Base-by-base conservation (phyloP, 1,140 invertebrate species). In the Macrosteles quadrilineatus region DNA sequence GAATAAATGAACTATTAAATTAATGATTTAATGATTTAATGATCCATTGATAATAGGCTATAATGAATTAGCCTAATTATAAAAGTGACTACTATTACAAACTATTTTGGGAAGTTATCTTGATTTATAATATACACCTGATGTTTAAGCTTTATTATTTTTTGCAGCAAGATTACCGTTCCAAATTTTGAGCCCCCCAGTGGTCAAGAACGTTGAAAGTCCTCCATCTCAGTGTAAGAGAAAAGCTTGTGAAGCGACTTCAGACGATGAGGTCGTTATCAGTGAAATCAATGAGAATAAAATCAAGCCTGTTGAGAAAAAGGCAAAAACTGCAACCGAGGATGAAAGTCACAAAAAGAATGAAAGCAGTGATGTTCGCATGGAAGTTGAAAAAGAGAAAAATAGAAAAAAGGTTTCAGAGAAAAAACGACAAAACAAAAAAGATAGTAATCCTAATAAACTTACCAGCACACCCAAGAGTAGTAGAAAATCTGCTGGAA, bases 151-250 rank as follows among this genome's bases (percentile, higher is more conserved):
- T 36, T 36, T 36, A 6, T 36, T 36, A 36, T 36, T 14, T 59
- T 59, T 59, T 59, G 21, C 55, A 59, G 55, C 55, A 4, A 59
- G 55, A 59, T 30, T 59, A 59, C 55, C 55, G 12, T 59, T 59
- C 23, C 55, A 59, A 59, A 25, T 59, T 21, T 30, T 59, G 9
- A 59, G 55, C 27, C 55, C 55, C 11, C 14, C 14, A 6, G 55
- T 59, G 2, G 23, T 21, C 4, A 59, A 59, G 3, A 14, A 14
- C 11, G 55, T 59, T 14, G 55, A 14, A 29, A 14, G 12, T 23
- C 12, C 55, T 11, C 55, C 21, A 21, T 14, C 27, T 6, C 23
- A 59, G 27, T 14, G 55, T 11, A 59, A 59, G 23, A 2, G 55
- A 25, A 59, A 59, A 30, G 55, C 55, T 9, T 21, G 2, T 59